Evolutionary conservation across 2,113 vertebrate genomes (phyloP).

Genomic region (Gobius niger): DNA sequence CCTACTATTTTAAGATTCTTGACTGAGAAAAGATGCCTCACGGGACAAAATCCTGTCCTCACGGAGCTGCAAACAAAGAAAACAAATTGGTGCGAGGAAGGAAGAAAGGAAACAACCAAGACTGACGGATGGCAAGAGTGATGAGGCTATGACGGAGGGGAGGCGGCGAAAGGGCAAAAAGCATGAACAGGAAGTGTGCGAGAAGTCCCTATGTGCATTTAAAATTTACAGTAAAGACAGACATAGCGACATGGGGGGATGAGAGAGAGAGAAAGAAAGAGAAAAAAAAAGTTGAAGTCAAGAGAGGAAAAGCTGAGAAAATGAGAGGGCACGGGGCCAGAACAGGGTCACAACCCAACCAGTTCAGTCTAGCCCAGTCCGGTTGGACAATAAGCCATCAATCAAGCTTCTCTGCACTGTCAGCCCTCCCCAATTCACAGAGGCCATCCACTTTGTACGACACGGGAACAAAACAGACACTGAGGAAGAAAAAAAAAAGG

Average conservation of each 20-base stretch:
- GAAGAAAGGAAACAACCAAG: constrained; percentile 64
- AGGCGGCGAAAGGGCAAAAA: background rate
- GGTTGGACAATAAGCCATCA: constrained; percentile 80
- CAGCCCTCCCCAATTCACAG: constrained; percentile 66
- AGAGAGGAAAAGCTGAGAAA: constrained; percentile 30
- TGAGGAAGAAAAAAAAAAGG: constrained; percentile 30
- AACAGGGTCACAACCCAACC: constrained; percentile 73
- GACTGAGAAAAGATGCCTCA: constrained; percentile 58
- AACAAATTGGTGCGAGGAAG: constrained; percentile 63
- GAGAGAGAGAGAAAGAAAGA: constrained; percentile 9
- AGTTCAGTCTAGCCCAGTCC: constrained; percentile 74
- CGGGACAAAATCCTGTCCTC: constrained; percentile 58
- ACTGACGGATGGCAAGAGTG: constrained; percentile 52
- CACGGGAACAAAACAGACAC: constrained; percentile 59
- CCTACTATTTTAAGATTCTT: background rate
- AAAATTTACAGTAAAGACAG: constrained; percentile 28
- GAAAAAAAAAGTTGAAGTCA: constrained; percentile 33
- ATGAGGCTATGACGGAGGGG: constrained; percentile 35
- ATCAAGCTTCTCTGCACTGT: constrained; percentile 71
- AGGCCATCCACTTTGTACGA: constrained; percentile 65
- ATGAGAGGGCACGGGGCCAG: constrained; percentile 58
- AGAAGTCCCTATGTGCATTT: constrained; percentile 21
- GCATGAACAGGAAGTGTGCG: constrained; percentile 40
- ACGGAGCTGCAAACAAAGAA: constrained; percentile 66
- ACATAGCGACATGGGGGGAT: constrained; percentile 16